Percentiles rank a stretch among this genome's conserved stretches.
These are phyloP conservation scores for Trachops cirrhosus DNA, from an alignment of 2,797 vertebrate species.

Conservation along the genomic window DNA sequence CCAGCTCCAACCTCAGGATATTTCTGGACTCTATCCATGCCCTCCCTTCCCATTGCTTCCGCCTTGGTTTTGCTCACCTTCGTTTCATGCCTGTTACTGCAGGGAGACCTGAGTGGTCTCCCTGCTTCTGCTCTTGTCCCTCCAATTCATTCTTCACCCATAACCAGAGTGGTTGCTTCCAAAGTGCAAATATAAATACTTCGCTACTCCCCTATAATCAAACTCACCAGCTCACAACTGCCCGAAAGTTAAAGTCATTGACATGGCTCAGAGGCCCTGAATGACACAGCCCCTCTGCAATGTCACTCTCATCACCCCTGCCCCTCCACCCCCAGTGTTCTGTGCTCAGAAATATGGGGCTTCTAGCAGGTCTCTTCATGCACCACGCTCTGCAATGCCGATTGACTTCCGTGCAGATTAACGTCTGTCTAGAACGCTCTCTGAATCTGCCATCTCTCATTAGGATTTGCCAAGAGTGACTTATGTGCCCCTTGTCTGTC, in stretches of 20 bases:
- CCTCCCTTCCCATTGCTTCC: neutral
- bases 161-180: neutral
- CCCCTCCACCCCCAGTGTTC: rapidly evolving
- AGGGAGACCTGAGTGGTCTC: neutral
- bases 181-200: neutral
- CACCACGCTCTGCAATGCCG: neutral
- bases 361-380: rapidly evolving
- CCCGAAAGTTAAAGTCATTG: neutral
- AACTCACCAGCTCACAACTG: neutral
- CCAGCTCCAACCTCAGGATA: rapidly evolving
- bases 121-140: neutral
- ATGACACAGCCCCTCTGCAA: neutral
- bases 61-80: neutral
- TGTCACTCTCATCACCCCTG: neutral
- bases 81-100: neutral
- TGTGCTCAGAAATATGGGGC: neutral
- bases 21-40: neutral
- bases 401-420: neutral
- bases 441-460: neutral
- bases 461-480: neutral
- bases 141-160: neutral
- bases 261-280: neutral
- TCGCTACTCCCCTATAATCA: neutral
- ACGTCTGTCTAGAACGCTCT: neutral
- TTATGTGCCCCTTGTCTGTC: neutral